These are phyloP conservation scores for Leptodactylus fuscus DNA, from an alignment of 2,113 vertebrate genomes.

Conservation along the genomic window DNA sequence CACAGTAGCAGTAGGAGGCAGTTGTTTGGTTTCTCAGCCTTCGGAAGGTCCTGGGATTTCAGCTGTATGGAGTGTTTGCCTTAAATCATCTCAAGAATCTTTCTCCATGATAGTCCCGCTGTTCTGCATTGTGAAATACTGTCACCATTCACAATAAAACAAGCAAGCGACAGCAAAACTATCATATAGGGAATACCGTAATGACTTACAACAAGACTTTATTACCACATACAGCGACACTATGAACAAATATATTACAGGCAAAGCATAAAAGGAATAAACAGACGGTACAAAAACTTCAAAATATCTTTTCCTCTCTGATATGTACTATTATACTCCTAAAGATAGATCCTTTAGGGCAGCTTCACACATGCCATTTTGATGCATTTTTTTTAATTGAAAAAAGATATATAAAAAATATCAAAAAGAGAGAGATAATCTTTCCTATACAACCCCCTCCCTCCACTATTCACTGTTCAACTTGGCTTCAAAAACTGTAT, in stretches of 20 bases:
- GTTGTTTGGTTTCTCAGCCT: constrained; percentile 25
- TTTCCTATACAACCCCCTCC: too few species aligned
- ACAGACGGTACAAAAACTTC: not conserved
- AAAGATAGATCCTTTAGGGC: too few species aligned
- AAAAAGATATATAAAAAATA: too few species aligned
- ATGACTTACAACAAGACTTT: not conserved
- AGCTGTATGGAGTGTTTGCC: not conserved
- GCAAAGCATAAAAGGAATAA: not conserved
- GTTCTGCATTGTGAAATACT: not conserved
- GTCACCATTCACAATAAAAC: not conserved
- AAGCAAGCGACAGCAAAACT: not conserved
- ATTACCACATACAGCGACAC: not conserved
- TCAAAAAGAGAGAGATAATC: too few species aligned
- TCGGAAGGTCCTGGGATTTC: not conserved
- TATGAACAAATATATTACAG: not conserved
- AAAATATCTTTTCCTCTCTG: not conserved
- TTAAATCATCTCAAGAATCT: constrained; percentile 13
- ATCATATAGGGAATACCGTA: not conserved
- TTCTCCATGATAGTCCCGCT: not conserved
- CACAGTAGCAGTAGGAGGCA: constrained; percentile 23
- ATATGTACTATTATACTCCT: not conserved
- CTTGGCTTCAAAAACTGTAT: too few species aligned
- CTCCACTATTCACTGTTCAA: too few species aligned
- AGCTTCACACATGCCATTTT: too few species aligned
- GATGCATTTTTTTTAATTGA: too few species aligned